Evolutionary conservation across 2,113 vertebrate genomes (phyloP).

Genomic region (Scalopus aquaticus): DNA sequence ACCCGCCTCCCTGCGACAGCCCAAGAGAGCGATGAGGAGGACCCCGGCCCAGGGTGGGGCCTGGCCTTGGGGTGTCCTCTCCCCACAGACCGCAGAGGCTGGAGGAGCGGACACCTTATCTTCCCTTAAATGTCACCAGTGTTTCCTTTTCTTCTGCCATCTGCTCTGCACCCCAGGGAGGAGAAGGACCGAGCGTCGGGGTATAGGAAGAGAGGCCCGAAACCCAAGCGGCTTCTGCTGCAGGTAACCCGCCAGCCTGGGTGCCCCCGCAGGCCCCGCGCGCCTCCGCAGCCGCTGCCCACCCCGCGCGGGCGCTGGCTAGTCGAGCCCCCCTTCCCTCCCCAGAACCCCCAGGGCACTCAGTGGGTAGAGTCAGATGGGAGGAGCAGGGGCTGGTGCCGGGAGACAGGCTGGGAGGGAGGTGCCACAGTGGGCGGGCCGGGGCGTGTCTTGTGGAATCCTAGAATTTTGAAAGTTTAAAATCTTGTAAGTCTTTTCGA

Average conservation of each 20-base stretch:
- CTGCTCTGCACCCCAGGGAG: conserved; percentile 87
- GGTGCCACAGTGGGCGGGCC: not conserved
- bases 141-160: conserved; percentile 67
- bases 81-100: not conserved
- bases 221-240: conserved; percentile 94
- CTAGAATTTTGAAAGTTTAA: not conserved
- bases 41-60: not conserved
- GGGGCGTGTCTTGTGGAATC: not conserved
- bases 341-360: not conserved
- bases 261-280: conserved; percentile 27
- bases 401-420: not conserved
- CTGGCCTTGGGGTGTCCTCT: not conserved
- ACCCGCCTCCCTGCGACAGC: accelerated
- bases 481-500: not conserved
- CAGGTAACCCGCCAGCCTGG: conserved; percentile 87
- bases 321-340: not conserved
- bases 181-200: conserved; percentile 95
- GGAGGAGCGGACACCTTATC: not conserved
- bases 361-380: not conserved
- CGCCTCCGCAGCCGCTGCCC: too few relatives aligned
- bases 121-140: conserved; percentile 47
- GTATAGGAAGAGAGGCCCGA: conserved; percentile 96
- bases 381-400: not conserved
- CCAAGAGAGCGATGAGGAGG: not conserved
- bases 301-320: not conserved